Evolutionary conservation across 2,113 vertebrate genomes (phyloP).

Genomic region (Psettodes erumei): DNA sequence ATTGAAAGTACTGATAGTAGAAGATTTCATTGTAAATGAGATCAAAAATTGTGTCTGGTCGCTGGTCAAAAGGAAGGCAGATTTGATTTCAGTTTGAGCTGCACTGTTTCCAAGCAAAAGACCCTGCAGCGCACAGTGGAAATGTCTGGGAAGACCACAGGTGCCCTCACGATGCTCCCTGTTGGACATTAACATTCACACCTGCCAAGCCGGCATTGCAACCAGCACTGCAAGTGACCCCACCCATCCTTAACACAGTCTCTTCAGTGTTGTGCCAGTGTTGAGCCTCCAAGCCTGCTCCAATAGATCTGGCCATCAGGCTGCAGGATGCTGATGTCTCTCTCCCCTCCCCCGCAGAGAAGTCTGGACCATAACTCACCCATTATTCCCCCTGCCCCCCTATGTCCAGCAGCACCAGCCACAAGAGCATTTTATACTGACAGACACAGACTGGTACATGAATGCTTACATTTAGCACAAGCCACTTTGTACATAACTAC

Average conservation of each 20-base stretch:
- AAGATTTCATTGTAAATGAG: neutral
- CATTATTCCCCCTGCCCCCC: neutral
- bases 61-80: neutral
- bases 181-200: neutral
- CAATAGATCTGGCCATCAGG: neutral
- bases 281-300: neutral
- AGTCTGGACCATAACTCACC: neutral
- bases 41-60: neutral
- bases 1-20: neutral
- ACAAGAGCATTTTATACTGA: neutral
- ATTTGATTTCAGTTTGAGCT: neutral
- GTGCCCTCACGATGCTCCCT: neutral
- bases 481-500: neutral
- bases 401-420: neutral
- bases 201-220: neutral
- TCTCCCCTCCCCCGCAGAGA: neutral
- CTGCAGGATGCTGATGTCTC: neutral
- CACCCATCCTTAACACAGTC: conserved; percentile 1
- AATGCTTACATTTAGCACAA: no score
- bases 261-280: neutral
- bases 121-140: no score
- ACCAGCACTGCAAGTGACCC: neutral
- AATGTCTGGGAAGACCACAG: no score
- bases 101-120: no score
- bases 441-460: neutral